phyloP scores from a whole-genome alignment of 1,140 invertebrate genomes.

The Scylla paramamosain region DNA sequence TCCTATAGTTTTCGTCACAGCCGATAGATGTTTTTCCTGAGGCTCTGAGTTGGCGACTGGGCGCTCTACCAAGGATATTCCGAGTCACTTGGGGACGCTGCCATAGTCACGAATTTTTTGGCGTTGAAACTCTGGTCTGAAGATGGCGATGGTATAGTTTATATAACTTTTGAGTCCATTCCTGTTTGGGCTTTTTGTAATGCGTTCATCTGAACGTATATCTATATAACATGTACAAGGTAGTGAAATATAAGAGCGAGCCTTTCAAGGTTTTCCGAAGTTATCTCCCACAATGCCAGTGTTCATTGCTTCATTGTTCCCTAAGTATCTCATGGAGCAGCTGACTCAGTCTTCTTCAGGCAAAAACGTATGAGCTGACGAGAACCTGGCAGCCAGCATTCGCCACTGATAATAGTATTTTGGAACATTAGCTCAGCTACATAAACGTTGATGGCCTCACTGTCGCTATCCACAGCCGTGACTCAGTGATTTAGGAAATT shows the following conservation, averaged over 20 bases:
- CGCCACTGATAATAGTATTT: neutral
- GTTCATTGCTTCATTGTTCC: neutral
- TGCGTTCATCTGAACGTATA: neutral
- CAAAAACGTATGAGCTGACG: neutral
- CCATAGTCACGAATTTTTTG: neutral
- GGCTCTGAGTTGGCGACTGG: neutral
- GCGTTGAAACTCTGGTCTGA: neutral
- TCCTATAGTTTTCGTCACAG: neutral
- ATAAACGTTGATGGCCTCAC: neutral
- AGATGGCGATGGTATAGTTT: neutral
- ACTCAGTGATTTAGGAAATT: neutral
- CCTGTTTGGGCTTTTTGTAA: neutral
- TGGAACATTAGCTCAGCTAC: neutral
- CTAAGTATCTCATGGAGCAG: neutral
- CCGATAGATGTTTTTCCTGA: neutral
- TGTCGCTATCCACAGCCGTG: neutral
- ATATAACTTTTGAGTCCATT: neutral
- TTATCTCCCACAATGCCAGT: neutral
- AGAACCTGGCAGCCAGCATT: neutral
- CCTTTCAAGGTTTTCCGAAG: neutral
- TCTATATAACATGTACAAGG: neutral
- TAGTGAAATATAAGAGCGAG: neutral
- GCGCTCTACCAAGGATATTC: conserved; percentile 20
- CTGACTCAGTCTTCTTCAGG: neutral
- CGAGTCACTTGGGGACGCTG: neutral